These are phyloP conservation scores for Procapra przewalskii DNA, from an alignment of 2,113 vertebrate species.

Conservation along the genomic window DNA sequence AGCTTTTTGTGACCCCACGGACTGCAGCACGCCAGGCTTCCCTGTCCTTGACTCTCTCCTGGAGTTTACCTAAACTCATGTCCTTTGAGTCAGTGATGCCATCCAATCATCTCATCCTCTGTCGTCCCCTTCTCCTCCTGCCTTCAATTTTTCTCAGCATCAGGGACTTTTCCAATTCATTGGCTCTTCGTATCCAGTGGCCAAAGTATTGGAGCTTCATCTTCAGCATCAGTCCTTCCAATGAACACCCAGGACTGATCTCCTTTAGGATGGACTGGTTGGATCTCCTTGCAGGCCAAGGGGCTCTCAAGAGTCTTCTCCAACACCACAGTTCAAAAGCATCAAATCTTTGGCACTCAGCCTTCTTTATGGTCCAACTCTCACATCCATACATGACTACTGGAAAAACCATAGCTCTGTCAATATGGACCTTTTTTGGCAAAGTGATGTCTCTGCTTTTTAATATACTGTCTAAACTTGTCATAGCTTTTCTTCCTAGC, in stretches of 20 bases:
- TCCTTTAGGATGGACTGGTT: neutral
- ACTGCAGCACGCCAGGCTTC: neutral
- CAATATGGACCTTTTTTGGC: neutral
- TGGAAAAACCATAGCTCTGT: neutral
- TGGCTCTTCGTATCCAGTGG: neutral
- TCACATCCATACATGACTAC: neutral
- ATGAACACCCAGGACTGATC: neutral
- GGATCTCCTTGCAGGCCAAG: neutral
- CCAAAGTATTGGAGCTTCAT: neutral
- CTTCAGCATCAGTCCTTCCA: neutral
- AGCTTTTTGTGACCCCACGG: rapidly evolving
- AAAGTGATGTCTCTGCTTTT: neutral
- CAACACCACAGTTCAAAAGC: neutral
- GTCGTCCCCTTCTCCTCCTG: neutral
- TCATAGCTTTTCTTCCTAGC: neutral
- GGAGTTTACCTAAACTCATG: neutral
- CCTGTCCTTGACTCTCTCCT: neutral
- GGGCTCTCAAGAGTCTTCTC: neutral
- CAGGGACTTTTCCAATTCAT: neutral
- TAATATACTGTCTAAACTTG: neutral
- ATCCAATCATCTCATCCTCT: neutral
- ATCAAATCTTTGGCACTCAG: neutral
- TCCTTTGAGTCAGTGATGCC: neutral
- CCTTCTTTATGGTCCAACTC: neutral
- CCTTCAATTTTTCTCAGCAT: neutral